Conservation (phyloP, 2,113 vertebrate genomes). For the Bos indicus region DNA sequence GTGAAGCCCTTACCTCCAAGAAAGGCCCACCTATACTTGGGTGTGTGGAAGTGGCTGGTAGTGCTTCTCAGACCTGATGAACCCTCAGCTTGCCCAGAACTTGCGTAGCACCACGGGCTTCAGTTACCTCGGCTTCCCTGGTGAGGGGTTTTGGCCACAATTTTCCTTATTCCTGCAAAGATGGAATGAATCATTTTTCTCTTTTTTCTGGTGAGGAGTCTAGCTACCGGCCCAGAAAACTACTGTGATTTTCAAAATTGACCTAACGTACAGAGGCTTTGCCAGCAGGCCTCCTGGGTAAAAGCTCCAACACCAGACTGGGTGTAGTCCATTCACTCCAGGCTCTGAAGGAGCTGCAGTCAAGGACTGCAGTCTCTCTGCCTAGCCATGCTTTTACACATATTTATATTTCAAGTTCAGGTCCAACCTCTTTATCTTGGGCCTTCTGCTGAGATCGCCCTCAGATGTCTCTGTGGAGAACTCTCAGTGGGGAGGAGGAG, state of each 20-base stretch:
- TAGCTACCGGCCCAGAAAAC: not conserved
- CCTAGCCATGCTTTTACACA: not conserved
- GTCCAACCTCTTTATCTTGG: not conserved
- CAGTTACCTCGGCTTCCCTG: not conserved
- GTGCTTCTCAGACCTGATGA: not conserved
- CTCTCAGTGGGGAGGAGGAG: not conserved
- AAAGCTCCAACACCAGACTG: not conserved
- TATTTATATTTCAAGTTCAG: not conserved
- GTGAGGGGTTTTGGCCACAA: not conserved
- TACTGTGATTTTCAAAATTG: not conserved
- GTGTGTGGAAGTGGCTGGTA: rapidly evolving
- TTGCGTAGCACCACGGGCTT: rapidly evolving
- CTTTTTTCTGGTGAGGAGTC: not conserved
- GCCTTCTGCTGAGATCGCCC: not conserved
- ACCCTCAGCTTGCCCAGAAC: not conserved
- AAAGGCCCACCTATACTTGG: not conserved
- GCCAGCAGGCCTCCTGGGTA: not conserved
- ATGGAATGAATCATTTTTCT: not conserved
- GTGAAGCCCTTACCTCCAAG: not conserved
- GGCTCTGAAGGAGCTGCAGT: not conserved
- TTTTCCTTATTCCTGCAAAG: not conserved
- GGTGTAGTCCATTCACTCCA: too few species aligned
- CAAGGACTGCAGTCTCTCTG: not conserved
- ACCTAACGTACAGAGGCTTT: not conserved
- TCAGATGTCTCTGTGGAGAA: not conserved